Conservation (phyloP, 1,140 invertebrate genomes). For the Habropoda laboriosa region DNA sequence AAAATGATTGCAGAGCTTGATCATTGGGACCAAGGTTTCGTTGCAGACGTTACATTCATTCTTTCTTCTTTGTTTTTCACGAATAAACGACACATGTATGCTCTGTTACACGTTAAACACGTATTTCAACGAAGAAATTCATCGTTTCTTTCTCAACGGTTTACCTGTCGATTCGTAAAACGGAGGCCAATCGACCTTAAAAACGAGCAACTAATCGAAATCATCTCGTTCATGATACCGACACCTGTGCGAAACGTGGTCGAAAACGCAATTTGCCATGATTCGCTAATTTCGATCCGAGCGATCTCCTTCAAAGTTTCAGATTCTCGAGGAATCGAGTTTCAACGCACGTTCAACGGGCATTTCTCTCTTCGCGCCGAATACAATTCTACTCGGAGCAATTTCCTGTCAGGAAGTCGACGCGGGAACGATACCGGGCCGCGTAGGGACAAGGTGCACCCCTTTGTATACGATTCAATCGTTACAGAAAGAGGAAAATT, state of each 20-base stretch:
- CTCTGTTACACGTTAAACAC: too few relatives aligned
- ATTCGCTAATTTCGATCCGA: constrained; percentile 1
- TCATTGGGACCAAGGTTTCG: constrained; percentile 28
- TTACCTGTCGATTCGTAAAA: neutral
- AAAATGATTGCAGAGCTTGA: neutral
- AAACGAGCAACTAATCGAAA: neutral
- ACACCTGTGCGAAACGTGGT: neutral
- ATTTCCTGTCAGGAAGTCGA: constrained; percentile 15
- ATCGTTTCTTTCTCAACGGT: neutral
- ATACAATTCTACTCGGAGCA: neutral
- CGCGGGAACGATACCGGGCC: neutral
- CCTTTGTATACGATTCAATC: neutral
- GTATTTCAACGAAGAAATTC: too few relatives aligned
- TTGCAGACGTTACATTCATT: neutral
- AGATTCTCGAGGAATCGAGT: neutral
- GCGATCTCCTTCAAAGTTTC: neutral
- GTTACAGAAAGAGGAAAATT: neutral
- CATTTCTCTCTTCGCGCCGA: neutral
- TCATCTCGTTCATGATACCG: neutral
- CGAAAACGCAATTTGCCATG: neutral
- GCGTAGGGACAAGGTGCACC: neutral
- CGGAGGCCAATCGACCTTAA: neutral
- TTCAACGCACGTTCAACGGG: neutral
- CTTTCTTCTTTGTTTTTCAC: neutral
- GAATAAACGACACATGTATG: too few relatives aligned